phyloP scores from a whole-genome alignment of 2,888 invertebrate species.

The Tiphia femorata region DNA sequence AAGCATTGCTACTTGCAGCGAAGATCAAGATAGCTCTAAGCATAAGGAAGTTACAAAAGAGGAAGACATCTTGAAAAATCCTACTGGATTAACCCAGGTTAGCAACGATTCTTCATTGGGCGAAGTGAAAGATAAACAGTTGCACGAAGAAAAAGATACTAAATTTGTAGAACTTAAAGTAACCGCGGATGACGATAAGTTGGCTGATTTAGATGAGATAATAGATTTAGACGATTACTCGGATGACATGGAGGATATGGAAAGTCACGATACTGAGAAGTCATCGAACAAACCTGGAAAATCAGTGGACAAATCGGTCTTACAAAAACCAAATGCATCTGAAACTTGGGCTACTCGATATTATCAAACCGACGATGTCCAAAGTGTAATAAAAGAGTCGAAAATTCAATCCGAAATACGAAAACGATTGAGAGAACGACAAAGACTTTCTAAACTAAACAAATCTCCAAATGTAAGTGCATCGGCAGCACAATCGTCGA shows the following conservation, averaged over 20 bases:
- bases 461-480: slow-evolving; percentile 46
- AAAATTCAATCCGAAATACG: slow-evolving; percentile 67
- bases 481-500: slow-evolving; percentile 9
- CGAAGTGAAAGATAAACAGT: not conserved
- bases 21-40: not conserved
- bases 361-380: slow-evolving; percentile 65
- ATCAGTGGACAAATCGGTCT: not conserved
- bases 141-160: slow-evolving; percentile 6
- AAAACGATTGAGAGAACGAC: slow-evolving; percentile 64
- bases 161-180: slow-evolving; percentile 3
- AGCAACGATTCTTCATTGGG: not conserved
- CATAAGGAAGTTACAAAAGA: not conserved
- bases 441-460: slow-evolving; percentile 58
- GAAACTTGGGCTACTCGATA: slow-evolving; percentile 68
- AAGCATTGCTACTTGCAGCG: not conserved
- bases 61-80: not conserved
- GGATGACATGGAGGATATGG: slow-evolving; percentile 63
- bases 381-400: slow-evolving; percentile 66
- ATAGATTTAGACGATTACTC: slow-evolving; percentile 66
- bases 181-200: slow-evolving; percentile 46
- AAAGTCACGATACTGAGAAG: slow-evolving; percentile 34
- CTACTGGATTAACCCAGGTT: too few relatives aligned
- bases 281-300: slow-evolving; percentile 15
- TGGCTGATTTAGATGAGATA: slow-evolving; percentile 59
- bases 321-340: slow-evolving; percentile 33